Evolutionary conservation across 2,888 invertebrate genomes (phyloP).

Genomic region (Polyommatus iphigenia): DNA sequence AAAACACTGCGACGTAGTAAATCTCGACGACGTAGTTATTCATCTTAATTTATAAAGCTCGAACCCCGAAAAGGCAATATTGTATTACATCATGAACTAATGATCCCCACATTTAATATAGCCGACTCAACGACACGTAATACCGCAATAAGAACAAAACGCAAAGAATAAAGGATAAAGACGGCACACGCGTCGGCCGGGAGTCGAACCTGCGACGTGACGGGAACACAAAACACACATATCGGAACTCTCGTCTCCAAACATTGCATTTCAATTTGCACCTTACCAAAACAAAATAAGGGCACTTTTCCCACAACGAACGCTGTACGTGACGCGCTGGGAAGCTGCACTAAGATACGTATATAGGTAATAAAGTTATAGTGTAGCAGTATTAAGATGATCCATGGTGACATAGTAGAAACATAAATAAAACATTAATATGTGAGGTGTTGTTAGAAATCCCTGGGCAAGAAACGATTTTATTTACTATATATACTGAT

Average conservation of each 20-base stretch:
- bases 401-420: constrained; percentile 28
- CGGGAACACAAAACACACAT: constrained; percentile 59
- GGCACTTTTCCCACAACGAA: background rate
- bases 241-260: constrained; percentile 47
- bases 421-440: background rate
- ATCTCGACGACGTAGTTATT: background rate
- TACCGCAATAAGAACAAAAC: constrained; percentile 69
- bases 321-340: constrained; percentile 17
- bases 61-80: constrained; percentile 17
- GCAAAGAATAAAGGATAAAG: constrained; percentile 68
- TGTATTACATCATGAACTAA: constrained; percentile 44
- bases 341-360: background rate
- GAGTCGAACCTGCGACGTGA: constrained; percentile 68
- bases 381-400: constrained; percentile 27
- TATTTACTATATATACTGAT: too few species aligned
- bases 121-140: constrained; percentile 55
- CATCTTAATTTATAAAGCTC: constrained; percentile 13
- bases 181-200: constrained; percentile 57
- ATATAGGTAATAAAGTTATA: constrained; percentile 28
- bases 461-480: background rate
- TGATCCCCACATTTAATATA: constrained; percentile 60
- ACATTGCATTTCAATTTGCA: constrained; percentile 14
- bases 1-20: background rate
- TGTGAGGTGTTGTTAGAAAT: background rate
- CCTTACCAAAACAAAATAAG: constrained; percentile 8